These are phyloP conservation scores for Ibidorhyncha struthersii DNA, from an alignment of 2,113 vertebrate species.

Conservation along the genomic window DNA sequence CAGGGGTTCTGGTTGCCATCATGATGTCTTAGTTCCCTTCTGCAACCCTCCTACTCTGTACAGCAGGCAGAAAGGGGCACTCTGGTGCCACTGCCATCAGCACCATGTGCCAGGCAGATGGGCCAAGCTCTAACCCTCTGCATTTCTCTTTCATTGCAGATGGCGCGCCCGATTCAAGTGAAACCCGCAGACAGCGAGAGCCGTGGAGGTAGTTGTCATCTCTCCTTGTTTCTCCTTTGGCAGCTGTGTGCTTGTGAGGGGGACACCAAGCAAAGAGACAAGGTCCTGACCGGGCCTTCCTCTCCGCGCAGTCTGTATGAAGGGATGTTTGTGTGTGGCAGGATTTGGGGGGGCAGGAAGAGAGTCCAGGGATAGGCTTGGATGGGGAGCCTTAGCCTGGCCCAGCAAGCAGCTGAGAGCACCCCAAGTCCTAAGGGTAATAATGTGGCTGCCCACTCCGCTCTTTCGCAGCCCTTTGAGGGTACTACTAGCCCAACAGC, in stretches of 20 bases:
- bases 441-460: background rate
- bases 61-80: background rate
- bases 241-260: background rate
- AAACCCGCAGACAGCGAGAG: conserved; percentile 96
- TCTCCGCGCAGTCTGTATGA: background rate
- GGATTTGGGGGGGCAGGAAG: background rate
- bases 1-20: background rate
- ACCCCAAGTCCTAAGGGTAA: background rate
- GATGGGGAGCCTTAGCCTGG: background rate
- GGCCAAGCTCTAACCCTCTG: conserved; percentile 16
- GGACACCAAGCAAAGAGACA: background rate
- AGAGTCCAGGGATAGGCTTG: background rate
- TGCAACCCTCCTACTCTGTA: background rate
- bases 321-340: background rate
- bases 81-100: background rate
- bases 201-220: conserved; percentile 91
- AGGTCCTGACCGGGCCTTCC: background rate
- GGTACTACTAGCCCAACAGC: background rate
- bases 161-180: conserved; percentile 85
- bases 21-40: background rate
- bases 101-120: background rate
- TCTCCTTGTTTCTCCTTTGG: conserved; percentile 55
- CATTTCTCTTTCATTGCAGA: conserved; percentile 69
- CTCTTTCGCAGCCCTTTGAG: background rate
- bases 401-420: background rate